These are phyloP conservation scores for Melanostoma scalare DNA, from an alignment of 2,888 invertebrate species.

Conservation along the genomic window DNA sequence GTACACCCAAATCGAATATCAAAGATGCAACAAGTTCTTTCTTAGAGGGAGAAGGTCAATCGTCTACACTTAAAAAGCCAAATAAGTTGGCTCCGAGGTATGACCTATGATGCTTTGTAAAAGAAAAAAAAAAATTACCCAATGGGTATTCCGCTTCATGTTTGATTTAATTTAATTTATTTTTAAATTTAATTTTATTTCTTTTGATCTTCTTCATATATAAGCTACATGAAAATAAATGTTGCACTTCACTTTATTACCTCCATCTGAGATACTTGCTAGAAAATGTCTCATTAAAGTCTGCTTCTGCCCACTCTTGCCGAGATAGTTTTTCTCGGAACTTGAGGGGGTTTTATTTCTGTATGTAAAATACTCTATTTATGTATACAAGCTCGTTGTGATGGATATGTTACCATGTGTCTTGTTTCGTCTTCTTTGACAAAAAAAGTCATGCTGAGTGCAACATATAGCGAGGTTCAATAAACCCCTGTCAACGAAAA, in stretches of 20 bases:
- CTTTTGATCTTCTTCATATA: background rate
- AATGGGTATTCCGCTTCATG: constrained; percentile 3
- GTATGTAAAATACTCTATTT: background rate
- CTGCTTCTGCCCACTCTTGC: constrained; percentile 6
- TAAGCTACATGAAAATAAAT: background rate
- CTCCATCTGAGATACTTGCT: constrained; percentile 55
- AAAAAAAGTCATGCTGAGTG: background rate
- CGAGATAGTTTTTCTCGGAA: background rate
- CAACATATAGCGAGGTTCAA: constrained; percentile 52
- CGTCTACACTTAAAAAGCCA: constrained; percentile 75
- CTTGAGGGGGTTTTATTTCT: background rate
- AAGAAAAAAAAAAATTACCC: background rate
- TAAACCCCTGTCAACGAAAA: constrained; percentile 59
- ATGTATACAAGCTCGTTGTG: background rate
- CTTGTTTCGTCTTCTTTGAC: background rate
- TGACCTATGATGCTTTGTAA: constrained; percentile 27
- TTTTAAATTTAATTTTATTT: constrained; percentile 12
- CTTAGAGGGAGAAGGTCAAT: constrained; percentile 77
- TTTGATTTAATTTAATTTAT: constrained; percentile 9
- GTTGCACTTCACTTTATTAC: constrained; percentile 40
- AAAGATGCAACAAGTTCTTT: constrained; percentile 80
- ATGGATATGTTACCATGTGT: background rate
- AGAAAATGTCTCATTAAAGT: constrained; percentile 40
- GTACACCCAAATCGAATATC: constrained; percentile 75
- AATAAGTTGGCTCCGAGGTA: constrained; percentile 74